A percentile compares a stretch with the other conserved stretches of the same genome.
These are phyloP conservation scores for Gandaritis pyraliata DNA, from an alignment of 2,888 invertebrate species.

Conservation along the genomic window DNA sequence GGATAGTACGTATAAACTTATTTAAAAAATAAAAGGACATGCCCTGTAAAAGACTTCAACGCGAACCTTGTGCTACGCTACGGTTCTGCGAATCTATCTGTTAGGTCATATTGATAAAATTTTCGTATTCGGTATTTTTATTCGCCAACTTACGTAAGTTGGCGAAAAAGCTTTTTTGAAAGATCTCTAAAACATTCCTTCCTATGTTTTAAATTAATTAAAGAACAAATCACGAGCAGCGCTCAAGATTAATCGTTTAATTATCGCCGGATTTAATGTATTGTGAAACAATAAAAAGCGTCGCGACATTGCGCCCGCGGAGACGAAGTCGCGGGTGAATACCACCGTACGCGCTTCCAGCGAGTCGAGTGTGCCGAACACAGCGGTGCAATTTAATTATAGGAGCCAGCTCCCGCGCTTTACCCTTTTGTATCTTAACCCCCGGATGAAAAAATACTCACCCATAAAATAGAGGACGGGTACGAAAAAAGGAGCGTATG, in stretches of 20 bases:
- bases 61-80: conserved; percentile 17
- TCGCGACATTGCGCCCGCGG: conserved; percentile 36
- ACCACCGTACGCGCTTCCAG: conserved; percentile 13
- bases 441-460: conserved; percentile 83
- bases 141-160: too few relatives aligned
- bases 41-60: conserved; percentile 36
- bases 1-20: conserved; percentile 7
- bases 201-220: not conserved
- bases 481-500: conserved; percentile 85
- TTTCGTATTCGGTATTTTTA: too few relatives aligned
- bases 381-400: conserved; percentile 83
- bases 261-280: conserved; percentile 63
- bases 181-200: not conserved
- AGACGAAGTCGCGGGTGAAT: conserved; percentile 26
- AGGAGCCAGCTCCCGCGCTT: conserved; percentile 76
- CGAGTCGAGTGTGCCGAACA: conserved; percentile 40
- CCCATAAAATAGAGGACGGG: conserved; percentile 85
- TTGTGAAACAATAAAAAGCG: conserved; percentile 53
- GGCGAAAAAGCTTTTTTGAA: too few relatives aligned
- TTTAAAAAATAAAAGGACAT: not conserved
- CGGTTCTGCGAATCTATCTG: not conserved
- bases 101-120: too few relatives aligned
- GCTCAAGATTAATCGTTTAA: conserved; percentile 61
- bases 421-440: conserved; percentile 86
- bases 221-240: conserved; percentile 44